Evolutionary conservation across 2,888 invertebrate species (phyloP), one percentile per base, ranked within the genome.

Genomic region (Pyrgus malvae): DNA sequence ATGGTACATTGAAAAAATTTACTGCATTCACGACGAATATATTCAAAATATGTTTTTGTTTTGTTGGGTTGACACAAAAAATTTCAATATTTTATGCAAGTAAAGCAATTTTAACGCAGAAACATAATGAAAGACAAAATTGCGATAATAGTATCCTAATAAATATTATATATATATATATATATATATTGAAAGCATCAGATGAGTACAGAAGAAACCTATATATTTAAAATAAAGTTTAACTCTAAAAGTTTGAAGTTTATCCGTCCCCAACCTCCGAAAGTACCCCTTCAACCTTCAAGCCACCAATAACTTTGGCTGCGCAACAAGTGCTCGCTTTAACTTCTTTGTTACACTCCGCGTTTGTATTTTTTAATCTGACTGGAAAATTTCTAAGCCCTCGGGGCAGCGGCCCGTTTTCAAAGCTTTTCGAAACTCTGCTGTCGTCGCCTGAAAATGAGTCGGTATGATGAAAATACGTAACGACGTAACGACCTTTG

Each of bases 301-400:
- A 48, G 56, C 56, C 31, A 49, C 54, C 51, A 55, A 59, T 56
- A 59, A 57, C 54, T 61, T 42, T 42, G 48, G 27, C 40, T 27
- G 42, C 37, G 57, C 59, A 61, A 61, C 59, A 61, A 61, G 61
- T 61, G 41, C 27, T 3, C 16, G 41, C 21, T 40, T 31, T 16
- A 37, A 37, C 17, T 37, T 37, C 48, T 35, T 44, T 40, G 51
- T 41, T 42, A 55, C 8, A 35, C 29, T 37, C 9, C 25, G 33
- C 21, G 16, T 45, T 42, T 45, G 27, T 57, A 45, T 56, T 58
- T 56, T 58, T 55, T 48, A 49, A 45, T 48, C 45, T 53, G 42
- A 44, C 46, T 33, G 25, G 25, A 55, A 48, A 50, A 44, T 45
- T 27, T 33, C 33, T 49, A 42, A 48, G 35, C 25, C 46, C 29